Conservation (phyloP, 2,888 invertebrate species). For the Hypena proboscidalis region DNA sequence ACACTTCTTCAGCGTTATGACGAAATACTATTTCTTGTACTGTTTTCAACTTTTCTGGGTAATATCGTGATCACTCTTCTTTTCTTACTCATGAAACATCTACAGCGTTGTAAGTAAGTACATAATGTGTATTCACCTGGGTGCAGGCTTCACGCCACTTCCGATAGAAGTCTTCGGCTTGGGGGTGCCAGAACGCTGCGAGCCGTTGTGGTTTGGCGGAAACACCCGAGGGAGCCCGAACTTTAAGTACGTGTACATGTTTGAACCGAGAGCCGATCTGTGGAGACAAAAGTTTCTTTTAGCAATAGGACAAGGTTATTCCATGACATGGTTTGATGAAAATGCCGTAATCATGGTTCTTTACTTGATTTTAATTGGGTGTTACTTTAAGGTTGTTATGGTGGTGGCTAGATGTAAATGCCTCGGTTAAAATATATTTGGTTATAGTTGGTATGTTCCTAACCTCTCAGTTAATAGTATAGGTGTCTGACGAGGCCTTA, state of each 20-base stretch:
- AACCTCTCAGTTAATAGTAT: too few relatives aligned
- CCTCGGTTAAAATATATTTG: too few relatives aligned
- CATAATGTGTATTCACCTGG: constrained; percentile 59
- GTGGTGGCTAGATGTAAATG: too few relatives aligned
- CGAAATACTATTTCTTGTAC: too few relatives aligned
- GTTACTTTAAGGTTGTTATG: too few relatives aligned
- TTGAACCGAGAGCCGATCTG: constrained; percentile 94
- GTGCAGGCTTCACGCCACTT: constrained; percentile 82
- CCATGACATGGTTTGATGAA: constrained; percentile 36
- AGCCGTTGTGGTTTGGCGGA: constrained; percentile 92
- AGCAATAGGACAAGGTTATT: constrained; percentile 30
- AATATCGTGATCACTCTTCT: too few relatives aligned
- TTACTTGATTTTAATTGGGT: too few relatives aligned
- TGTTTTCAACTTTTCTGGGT: too few relatives aligned
- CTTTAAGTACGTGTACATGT: constrained; percentile 97
- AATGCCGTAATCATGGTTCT: not conserved
- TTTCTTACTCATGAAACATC: not conserved
- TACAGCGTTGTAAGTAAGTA: too few relatives aligned
- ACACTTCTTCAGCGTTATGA: too few relatives aligned
- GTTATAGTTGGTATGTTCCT: too few relatives aligned
- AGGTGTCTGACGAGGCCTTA: too few relatives aligned
- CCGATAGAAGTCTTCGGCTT: constrained; percentile 84
- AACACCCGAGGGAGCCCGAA: constrained; percentile 97
- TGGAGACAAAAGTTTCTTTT: constrained; percentile 2
- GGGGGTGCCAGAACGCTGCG: constrained; percentile 88